Percentiles rank a stretch among this genome's conserved stretches.
phyloP scores from a whole-genome alignment of 2,888 invertebrate species.

The Shargacucullia verbasci region DNA sequence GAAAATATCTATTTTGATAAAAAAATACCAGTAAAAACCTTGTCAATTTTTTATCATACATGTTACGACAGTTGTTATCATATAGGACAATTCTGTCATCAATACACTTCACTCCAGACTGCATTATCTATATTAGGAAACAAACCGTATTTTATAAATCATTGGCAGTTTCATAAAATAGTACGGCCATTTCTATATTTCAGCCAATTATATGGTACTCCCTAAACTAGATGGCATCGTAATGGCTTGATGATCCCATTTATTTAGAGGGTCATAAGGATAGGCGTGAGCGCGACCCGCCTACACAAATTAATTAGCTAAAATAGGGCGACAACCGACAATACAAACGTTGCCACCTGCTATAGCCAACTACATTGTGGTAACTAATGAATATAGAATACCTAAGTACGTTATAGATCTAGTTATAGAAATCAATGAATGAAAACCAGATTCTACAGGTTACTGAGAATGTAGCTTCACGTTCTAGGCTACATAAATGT shows the following conservation, averaged over 20 bases:
- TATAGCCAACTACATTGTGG: constrained; percentile 27
- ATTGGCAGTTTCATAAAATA: constrained; percentile 15
- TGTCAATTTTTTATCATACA: constrained; percentile 25
- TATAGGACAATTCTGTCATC: constrained; percentile 2
- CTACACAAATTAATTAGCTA: constrained; percentile 75
- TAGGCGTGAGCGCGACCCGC: constrained; percentile 71
- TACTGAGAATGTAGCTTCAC: constrained; percentile 24
- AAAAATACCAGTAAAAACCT: not conserved
- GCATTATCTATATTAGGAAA: constrained; percentile 1
- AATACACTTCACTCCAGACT: constrained; percentile 16
- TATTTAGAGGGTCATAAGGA: constrained; percentile 61
- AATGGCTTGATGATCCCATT: constrained; percentile 65
- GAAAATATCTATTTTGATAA: not conserved
- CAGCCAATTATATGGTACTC: constrained; percentile 21
- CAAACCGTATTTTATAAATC: constrained; percentile 7
- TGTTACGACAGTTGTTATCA: constrained; percentile 25
- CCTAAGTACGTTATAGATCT: constrained; percentile 9
- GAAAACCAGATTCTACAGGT: constrained; percentile 33
- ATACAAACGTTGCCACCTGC: constrained; percentile 32
- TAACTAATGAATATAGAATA: constrained; percentile 30
- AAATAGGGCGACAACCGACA: constrained; percentile 63
- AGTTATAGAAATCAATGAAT: constrained; percentile 19
- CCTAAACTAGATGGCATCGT: constrained; percentile 52
- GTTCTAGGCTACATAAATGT: constrained; percentile 5
- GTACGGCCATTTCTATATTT: constrained; percentile 8